Base-by-base conservation (phyloP, 2,113 vertebrate species). In the Henicopernis longicauda region DNA sequence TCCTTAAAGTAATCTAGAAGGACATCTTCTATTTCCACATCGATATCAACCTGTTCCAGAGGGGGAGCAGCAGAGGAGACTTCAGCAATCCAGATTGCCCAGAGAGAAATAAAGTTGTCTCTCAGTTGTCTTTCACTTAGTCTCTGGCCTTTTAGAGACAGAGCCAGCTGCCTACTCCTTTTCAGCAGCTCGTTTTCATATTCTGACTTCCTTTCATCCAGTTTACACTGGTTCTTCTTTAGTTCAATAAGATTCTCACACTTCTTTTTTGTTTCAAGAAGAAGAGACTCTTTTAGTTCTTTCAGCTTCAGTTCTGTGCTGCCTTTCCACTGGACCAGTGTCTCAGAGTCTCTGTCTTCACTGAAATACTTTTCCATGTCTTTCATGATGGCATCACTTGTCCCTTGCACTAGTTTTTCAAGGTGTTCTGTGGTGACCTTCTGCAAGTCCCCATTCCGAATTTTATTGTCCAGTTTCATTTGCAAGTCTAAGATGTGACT, bases 301-400 rank as follows among this genome's bases (percentile, higher is more conserved):
- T 62, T 73, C 57, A 98, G 79, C 62, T 92, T 95, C 42, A 25
- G 13, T 32, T 96, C 82, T 5, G 71, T 96, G 70, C 9, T 83
- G 40, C 4, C 10, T 96, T 65, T 97, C 97, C 97, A 98, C 38
- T 98, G 97, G 66, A 92, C 44, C 72, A 98, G 29, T 29, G 94
- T 97, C 29, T 98, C 96, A 14, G 25, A 17, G 47, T 98, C 87
- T 87, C 16, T 77, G 31, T 97, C 93, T 58, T 98, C 96, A 49
- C 13, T 54, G 77, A 98, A 98, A 82, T 86, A 97, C 10, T 44
- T 55, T 29, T 96, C 89, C 90, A 98, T 25, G 14, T 95, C 72
- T 62, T 81, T 77, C 7, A 21, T 69, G 55, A 98, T 95, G 26
- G 27, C 27, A 27, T 94, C 29, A 4, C 62, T 49, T 18, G 80